Percentiles rank a stretch among this genome's conserved stretches.
Conservation (phyloP, 2,888 invertebrate genomes). For the Philonicus albiceps region DNA sequence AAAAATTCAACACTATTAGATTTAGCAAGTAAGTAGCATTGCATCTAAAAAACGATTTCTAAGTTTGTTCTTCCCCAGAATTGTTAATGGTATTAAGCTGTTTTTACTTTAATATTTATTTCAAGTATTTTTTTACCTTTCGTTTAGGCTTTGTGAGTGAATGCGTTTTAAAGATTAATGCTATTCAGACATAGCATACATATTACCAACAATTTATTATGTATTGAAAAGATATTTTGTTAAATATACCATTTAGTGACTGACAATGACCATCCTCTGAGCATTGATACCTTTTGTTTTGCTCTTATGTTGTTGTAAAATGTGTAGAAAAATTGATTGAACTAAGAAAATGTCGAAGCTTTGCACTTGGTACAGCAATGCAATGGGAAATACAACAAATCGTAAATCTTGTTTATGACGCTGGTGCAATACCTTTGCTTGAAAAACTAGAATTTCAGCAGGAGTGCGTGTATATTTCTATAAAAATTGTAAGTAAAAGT, state of each 20-base stretch:
- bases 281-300: too few relatives aligned
- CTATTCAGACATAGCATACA: not conserved
- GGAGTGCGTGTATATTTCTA: not conserved
- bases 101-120: not conserved
- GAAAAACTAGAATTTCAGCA: not conserved
- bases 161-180: not conserved
- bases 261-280: not conserved
- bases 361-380: too few relatives aligned
- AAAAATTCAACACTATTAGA: constrained; percentile 25
- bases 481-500: not conserved
- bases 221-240: not conserved
- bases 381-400: too few relatives aligned
- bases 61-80: not conserved
- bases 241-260: not conserved
- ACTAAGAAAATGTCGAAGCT: too few relatives aligned
- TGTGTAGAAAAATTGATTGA: too few relatives aligned
- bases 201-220: not conserved
- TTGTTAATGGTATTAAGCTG: not conserved
- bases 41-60: not conserved
- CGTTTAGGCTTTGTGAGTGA: not conserved
- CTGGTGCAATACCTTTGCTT: not conserved
- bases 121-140: not conserved
- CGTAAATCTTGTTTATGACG: not conserved
- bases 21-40: constrained; percentile 14
- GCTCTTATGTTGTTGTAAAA: too few relatives aligned